Percentiles rank a stretch among this genome's conserved stretches.
These are phyloP conservation scores for Caradrina clavipalpis DNA, from an alignment of 2,888 invertebrate genomes.

Conservation along the genomic window DNA sequence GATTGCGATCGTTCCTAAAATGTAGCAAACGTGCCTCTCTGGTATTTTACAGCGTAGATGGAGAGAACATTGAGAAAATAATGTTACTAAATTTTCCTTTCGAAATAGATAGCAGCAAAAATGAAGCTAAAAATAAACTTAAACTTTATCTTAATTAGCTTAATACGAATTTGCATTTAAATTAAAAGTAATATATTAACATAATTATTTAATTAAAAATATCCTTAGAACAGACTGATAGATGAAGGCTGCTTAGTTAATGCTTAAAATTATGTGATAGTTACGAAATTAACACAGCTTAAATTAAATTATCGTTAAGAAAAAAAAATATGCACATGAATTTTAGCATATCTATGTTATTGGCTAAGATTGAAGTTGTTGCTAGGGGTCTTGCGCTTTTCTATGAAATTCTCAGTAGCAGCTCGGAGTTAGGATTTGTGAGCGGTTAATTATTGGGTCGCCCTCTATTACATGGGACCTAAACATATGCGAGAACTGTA, in stretches of 20 bases:
- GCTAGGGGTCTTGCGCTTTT: no score
- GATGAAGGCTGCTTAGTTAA: conserved; percentile 33
- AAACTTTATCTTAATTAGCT: neutral
- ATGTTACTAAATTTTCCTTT: neutral
- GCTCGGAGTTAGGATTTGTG: no score
- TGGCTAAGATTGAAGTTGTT: conserved; percentile 9
- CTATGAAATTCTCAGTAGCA: no score
- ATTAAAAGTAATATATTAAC: conserved; percentile 23
- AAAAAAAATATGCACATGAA: conserved; percentile 13
- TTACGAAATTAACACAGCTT: conserved; percentile 42
- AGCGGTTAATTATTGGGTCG: no score
- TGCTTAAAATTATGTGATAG: conserved; percentile 25
- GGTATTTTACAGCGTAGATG: neutral
- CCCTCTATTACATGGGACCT: no score
- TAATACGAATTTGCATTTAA: conserved; percentile 12
- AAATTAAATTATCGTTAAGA: conserved; percentile 29
- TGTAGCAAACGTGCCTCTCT: neutral
- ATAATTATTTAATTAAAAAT: conserved; percentile 17
- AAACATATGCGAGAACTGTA: no score
- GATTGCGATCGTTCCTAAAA: no score
- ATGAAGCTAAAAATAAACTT: neutral
- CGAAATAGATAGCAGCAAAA: neutral
- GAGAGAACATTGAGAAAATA: neutral
- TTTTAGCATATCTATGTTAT: conserved; percentile 17
- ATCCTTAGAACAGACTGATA: conserved; percentile 32